Conservation (phyloP, 2,797 vertebrate genomes). For the Pagetopsis macropterus region DNA sequence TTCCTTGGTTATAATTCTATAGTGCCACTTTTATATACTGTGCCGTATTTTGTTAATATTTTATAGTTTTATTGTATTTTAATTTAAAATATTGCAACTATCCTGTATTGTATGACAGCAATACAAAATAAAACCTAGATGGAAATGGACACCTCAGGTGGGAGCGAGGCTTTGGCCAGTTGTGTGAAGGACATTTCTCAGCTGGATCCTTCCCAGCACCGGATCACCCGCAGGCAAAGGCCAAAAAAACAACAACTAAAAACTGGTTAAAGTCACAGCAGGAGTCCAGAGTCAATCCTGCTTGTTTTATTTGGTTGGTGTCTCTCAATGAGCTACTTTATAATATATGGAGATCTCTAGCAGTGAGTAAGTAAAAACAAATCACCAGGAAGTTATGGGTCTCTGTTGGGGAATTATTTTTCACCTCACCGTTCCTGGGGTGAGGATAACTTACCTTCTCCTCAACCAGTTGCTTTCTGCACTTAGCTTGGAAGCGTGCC, state of each 20-base stretch:
- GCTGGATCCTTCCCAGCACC: slow-evolving; percentile 44
- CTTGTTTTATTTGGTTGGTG: slow-evolving; percentile 67
- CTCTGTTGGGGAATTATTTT: slow-evolving; percentile 67
- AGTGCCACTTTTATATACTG: background rate
- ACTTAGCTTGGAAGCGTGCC: slow-evolving; percentile 68
- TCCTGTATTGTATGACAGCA: background rate
- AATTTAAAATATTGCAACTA: background rate
- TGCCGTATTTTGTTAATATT: background rate
- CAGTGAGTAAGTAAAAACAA: slow-evolving; percentile 66
- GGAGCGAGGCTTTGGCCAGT: slow-evolving; percentile 48
- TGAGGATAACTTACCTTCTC: slow-evolving; percentile 52
- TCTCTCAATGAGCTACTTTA: slow-evolving; percentile 62
- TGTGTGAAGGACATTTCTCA: slow-evolving; percentile 43
- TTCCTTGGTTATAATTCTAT: too few species aligned
- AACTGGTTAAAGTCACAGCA: slow-evolving; percentile 35
- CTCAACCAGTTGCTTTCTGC: slow-evolving; percentile 44
- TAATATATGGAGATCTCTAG: slow-evolving; percentile 68
- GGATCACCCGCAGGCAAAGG: slow-evolving; percentile 43
- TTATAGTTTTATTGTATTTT: background rate
- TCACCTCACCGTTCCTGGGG: slow-evolving; percentile 45
- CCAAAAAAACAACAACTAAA: slow-evolving; percentile 47
- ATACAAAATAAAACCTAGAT: slow-evolving; percentile 9
- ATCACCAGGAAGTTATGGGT: slow-evolving; percentile 61
- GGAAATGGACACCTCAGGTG: slow-evolving; percentile 48
- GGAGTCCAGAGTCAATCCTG: slow-evolving; percentile 51